phyloP scores from a whole-genome alignment of 2,888 invertebrate genomes.

The Acronicta leporina region DNA sequence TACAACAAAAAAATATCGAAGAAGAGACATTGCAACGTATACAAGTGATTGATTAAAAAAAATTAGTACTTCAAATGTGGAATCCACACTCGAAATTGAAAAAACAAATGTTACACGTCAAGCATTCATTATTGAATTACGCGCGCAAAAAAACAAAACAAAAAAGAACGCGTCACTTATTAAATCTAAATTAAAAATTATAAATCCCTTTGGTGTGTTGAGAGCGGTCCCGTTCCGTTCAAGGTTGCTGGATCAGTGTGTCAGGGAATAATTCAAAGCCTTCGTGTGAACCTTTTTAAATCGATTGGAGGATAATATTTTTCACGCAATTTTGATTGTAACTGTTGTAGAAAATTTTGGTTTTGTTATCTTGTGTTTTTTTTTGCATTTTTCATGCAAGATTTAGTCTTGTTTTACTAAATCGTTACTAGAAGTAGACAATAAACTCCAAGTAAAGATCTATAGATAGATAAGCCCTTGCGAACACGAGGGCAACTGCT shows the following conservation, averaged over 20 bases:
- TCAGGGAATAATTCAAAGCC: slow-evolving; percentile 49
- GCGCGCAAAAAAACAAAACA: slow-evolving; percentile 29
- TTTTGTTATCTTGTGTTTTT: no score
- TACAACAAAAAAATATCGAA: no score
- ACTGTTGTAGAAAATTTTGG: background rate
- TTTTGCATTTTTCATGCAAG: no score
- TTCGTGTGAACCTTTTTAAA: slow-evolving; percentile 51
- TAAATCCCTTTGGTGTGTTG: slow-evolving; percentile 52
- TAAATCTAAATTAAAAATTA: slow-evolving; percentile 57
- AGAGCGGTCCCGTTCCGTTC: slow-evolving; percentile 44
- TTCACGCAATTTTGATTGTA: background rate
- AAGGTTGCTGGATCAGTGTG: slow-evolving; percentile 55
- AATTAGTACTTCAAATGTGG: background rate
- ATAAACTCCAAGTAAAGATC: no score
- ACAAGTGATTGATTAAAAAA: no score
- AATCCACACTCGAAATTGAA: slow-evolving; percentile 24
- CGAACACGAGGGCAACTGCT: no score
- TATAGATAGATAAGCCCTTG: no score
- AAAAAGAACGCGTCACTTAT: slow-evolving; percentile 49
- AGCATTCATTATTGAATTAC: slow-evolving; percentile 47
- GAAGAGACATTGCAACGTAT: no score
- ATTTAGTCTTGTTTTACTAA: no score
- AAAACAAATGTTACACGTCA: slow-evolving; percentile 18
- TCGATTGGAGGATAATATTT: slow-evolving; percentile 35
- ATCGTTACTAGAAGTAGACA: no score